Conservation (phyloP, 1,140 invertebrate genomes). For the Macrosteles quadrilineatus region DNA sequence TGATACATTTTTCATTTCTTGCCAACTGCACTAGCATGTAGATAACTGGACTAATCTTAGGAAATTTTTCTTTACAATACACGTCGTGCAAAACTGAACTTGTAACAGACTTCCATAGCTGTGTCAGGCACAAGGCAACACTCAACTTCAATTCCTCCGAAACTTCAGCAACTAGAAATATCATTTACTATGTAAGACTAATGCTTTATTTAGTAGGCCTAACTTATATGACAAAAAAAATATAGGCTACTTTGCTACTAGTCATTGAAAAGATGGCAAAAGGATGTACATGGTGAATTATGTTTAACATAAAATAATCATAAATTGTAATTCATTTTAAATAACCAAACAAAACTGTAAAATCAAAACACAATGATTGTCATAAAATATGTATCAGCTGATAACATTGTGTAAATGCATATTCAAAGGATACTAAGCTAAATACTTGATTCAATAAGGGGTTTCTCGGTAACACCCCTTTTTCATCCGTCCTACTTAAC, state of each 20-base stretch:
- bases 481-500: no score
- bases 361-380: no score
- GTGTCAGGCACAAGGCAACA: constrained; percentile 56
- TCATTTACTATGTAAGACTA: background rate
- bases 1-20: constrained; percentile 57
- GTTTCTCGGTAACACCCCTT: no score
- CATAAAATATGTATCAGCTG: no score
- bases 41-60: constrained; percentile 59
- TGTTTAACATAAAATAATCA: background rate
- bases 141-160: constrained; percentile 63
- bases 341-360: background rate
- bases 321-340: background rate
- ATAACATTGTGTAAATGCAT: no score
- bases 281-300: background rate
- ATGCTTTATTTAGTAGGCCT: no score
- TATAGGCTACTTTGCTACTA: background rate
- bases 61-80: constrained; percentile 54
- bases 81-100: constrained; percentile 43
- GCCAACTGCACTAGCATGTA: constrained; percentile 59
- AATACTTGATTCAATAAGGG: no score
- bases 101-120: constrained; percentile 53
- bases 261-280: background rate
- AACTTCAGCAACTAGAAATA: constrained; percentile 48
- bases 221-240: no score
- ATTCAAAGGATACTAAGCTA: no score